Conservation (phyloP, 2,888 invertebrate species). For the Lepetodrilus schrolli region DNA sequence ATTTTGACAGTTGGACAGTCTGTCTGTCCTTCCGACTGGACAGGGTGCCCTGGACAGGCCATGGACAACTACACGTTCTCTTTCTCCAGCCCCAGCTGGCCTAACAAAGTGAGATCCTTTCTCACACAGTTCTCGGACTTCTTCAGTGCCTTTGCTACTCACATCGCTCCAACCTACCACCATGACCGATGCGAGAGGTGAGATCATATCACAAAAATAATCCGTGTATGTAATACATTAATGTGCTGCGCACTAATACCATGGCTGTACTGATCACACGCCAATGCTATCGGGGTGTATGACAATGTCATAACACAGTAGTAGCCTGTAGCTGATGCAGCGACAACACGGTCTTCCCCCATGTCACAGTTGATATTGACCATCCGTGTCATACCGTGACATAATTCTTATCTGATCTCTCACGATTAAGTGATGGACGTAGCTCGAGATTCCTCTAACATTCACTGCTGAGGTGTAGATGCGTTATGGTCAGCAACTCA, state of each 20-base stretch:
- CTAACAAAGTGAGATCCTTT: slow-evolving; percentile 69
- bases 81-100: slow-evolving; percentile 70
- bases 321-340: too few relatives aligned
- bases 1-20: slow-evolving; percentile 4
- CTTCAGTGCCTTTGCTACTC: slow-evolving; percentile 96
- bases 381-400: too few relatives aligned
- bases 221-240: neutral
- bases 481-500: too few relatives aligned
- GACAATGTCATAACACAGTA: too few relatives aligned
- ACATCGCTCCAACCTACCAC: slow-evolving; percentile 95
- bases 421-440: too few relatives aligned
- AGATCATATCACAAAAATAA: too few relatives aligned
- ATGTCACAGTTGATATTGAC: too few relatives aligned
- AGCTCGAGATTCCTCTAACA: too few relatives aligned
- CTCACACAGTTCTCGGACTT: slow-evolving; percentile 85
- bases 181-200: slow-evolving; percentile 97
- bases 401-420: too few relatives aligned
- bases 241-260: neutral
- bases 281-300: too few relatives aligned
- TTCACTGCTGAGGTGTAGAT: too few relatives aligned
- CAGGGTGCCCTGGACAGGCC: neutral
- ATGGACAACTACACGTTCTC: slow-evolving; percentile 59
- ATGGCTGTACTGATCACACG: neutral
- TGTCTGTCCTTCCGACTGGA: neutral
- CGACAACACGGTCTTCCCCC: too few relatives aligned